A percentile compares a stretch with the other conserved stretches of the same genome.
phyloP scores from a whole-genome alignment of 2,113 vertebrate genomes.

The Pampusana beccarii region DNA sequence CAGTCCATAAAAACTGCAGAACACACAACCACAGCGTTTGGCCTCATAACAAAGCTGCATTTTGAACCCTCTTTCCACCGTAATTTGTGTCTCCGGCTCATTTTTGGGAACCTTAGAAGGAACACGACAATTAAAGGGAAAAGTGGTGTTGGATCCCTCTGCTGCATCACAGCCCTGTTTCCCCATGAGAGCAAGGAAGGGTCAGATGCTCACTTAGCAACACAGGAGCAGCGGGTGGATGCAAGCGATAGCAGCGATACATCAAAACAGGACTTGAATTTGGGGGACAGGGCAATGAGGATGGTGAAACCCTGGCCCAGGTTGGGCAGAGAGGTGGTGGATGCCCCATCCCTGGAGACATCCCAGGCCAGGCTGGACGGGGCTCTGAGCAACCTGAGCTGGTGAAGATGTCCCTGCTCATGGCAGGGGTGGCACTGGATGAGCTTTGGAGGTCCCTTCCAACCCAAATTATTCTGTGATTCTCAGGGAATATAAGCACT shows the following conservation, averaged over 20 bases:
- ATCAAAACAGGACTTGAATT: accelerated
- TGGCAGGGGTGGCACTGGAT: too few species aligned
- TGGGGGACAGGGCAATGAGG: not conserved
- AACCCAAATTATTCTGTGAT: not conserved
- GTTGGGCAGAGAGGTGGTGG: too few species aligned
- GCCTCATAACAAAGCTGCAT: too few species aligned
- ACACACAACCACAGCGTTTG: not conserved
- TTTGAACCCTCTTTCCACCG: not conserved
- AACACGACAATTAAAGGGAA: not conserved
- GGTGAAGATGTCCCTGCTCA: too few species aligned
- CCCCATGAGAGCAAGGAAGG: accelerated
- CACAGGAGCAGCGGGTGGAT: not conserved
- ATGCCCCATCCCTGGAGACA: too few species aligned
- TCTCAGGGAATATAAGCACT: accelerated
- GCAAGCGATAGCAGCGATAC: accelerated
- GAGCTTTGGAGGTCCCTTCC: too few species aligned
- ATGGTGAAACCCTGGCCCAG: too few species aligned
- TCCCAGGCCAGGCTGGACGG: too few species aligned
- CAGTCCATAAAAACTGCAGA: not conserved
- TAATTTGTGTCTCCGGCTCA: accelerated
- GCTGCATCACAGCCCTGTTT: not conserved
- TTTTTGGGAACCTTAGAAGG: not conserved
- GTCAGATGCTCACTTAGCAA: accelerated
- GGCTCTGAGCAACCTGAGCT: too few species aligned
- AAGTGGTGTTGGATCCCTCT: accelerated